Percentiles rank a stretch among this genome's conserved stretches.
Evolutionary conservation across 1,140 invertebrate species (phyloP).

Genomic region (Heliothis subflexa): DNA sequence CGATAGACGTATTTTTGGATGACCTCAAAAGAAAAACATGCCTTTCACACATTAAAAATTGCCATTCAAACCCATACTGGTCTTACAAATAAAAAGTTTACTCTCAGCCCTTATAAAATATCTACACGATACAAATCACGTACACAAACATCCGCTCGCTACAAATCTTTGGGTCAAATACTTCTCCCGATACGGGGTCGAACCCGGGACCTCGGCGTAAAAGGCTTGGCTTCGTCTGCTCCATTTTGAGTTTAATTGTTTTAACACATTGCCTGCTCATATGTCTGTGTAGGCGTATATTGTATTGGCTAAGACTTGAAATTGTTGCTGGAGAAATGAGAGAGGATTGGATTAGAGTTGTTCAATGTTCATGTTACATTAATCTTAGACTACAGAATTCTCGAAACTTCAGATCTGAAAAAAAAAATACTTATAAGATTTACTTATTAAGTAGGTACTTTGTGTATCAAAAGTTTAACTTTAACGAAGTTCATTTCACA

Average conservation of each 20-base stretch:
- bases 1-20: too few relatives aligned
- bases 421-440: too few relatives aligned
- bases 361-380: too few relatives aligned
- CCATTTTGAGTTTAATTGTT: slow-evolving; percentile 38
- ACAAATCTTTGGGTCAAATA: slow-evolving; percentile 36
- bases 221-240: background rate
- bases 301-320: background rate
- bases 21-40: too few relatives aligned
- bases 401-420: too few relatives aligned
- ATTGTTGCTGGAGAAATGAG: background rate
- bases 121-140: slow-evolving; percentile 11
- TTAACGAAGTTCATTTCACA: too few relatives aligned
- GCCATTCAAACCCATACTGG: too few relatives aligned
- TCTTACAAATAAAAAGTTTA: background rate
- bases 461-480: too few relatives aligned
- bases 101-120: background rate
- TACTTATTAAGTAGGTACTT: too few relatives aligned
- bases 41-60: too few relatives aligned
- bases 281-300: background rate
- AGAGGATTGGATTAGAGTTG: background rate
- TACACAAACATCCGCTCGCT: slow-evolving; percentile 16
- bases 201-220: slow-evolving; percentile 29
- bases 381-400: too few relatives aligned
- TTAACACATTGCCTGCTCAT: background rate
- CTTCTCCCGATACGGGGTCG: slow-evolving; percentile 33